These are phyloP conservation scores for Heliopora coerulea DNA, from an alignment of 92 coral and sea anemone species.

Conservation along the genomic window DNA sequence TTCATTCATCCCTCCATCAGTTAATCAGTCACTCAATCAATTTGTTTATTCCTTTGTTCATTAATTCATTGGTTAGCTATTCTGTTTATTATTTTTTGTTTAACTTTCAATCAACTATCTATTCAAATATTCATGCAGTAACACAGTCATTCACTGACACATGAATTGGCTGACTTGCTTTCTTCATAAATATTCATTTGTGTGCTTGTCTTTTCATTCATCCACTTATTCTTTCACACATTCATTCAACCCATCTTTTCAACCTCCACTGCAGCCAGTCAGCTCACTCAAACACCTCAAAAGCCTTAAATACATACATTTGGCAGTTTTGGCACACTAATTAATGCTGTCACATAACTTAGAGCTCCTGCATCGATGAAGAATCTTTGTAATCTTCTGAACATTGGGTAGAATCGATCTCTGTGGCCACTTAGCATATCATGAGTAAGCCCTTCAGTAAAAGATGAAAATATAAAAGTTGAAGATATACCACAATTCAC, in stretches of 20 bases:
- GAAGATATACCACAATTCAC: no score
- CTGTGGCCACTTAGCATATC: slow-evolving; percentile 87
- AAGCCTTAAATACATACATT: slow-evolving; percentile 53
- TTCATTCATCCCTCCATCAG: background rate
- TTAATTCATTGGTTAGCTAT: no score
- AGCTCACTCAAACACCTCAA: background rate
- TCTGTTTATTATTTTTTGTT: no score
- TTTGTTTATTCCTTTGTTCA: no score
- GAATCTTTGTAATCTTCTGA: slow-evolving; percentile 72
- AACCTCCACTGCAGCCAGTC: no score
- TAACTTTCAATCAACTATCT: background rate
- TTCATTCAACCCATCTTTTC: background rate
- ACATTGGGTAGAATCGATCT: slow-evolving; percentile 66
- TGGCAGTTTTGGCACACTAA: slow-evolving; percentile 78
- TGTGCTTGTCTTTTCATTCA: no score
- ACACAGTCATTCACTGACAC: no score
- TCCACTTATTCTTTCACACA: background rate
- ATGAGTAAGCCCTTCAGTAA: slow-evolving; percentile 64
- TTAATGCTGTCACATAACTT: slow-evolving; percentile 84
- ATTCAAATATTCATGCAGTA: no score
- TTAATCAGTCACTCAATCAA: no score
- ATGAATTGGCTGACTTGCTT: no score
- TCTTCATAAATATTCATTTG: no score
- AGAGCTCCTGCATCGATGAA: slow-evolving; percentile 96
- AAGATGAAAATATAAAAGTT: no score